Evolutionary conservation across 2,797 vertebrate genomes (phyloP).

Genomic region (Helostoma temminkii): DNA sequence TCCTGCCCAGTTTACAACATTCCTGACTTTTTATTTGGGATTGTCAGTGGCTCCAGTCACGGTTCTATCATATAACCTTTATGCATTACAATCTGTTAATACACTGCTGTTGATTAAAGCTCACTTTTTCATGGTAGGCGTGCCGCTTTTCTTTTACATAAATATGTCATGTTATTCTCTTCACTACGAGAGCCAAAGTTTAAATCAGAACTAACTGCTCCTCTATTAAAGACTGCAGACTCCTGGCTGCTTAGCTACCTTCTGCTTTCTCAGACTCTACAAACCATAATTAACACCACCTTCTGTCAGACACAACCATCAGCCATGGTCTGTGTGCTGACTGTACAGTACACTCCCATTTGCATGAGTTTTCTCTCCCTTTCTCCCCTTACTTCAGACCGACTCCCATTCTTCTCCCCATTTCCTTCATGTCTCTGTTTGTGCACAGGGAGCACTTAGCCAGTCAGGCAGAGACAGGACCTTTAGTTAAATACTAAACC

Average conservation of each 20-base stretch:
- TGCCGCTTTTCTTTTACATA: conserved; percentile 27
- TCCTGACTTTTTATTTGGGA: conserved; percentile 76
- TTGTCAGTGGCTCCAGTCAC: conserved; percentile 49
- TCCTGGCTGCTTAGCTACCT: conserved; percentile 69
- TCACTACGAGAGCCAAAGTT: conserved; percentile 55
- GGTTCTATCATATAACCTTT: conserved; percentile 36
- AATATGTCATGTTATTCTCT: conserved; percentile 52
- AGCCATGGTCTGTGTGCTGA: conserved; percentile 55
- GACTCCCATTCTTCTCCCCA: conserved; percentile 62
- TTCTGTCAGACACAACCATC: conserved; percentile 70
- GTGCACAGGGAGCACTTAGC: conserved; percentile 80
- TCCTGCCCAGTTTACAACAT: conserved; percentile 78
- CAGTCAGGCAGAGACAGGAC: conserved; percentile 79
- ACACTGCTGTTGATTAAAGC: conserved; percentile 47
- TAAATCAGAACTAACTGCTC: conserved; percentile 71
- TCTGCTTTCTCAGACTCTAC: conserved; percentile 73
- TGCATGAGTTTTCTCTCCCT: conserved; percentile 46
- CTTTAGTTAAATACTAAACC: conserved; percentile 87
- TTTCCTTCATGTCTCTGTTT: conserved; percentile 72
- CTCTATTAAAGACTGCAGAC: conserved; percentile 64
- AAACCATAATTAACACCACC: conserved; percentile 81
- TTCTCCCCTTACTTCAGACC: conserved; percentile 22
- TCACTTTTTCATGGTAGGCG: conserved; percentile 28
- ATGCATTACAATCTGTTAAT: conserved; percentile 52
- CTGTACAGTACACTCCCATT: conserved; percentile 57